Evolutionary conservation across 2,888 invertebrate genomes (phyloP), one percentile per base, ranked within the genome.

Genomic region (Glaucopsyche alexis): DNA sequence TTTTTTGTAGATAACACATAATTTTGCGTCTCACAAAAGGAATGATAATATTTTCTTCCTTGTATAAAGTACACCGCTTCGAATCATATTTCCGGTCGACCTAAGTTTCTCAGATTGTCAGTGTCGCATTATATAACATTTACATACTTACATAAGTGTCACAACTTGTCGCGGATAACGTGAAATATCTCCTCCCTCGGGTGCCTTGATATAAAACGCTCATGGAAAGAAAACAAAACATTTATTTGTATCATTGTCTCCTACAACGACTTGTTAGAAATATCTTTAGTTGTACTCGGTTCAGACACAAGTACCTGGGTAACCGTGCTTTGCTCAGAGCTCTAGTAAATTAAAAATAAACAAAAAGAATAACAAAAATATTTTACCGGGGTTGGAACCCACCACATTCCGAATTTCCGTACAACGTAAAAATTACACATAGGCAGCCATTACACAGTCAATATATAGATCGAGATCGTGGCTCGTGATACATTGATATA

Each of bases 121-220:
- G 52, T 52, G 4, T 4, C 55, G 55, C 55, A 55, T 55, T 55
- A 55, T 9, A 2, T 16, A 8, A 52, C n/a, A 29, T 55, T 55
- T 55, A 47, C 47, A 13, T 47, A 55, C 55, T 55, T 11, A 29
- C 19, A 19, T 55, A 55, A 55, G 55, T 55, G 55, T 55, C 55
- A 13, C 5, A 19, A 55, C 55, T 55, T 19, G 55, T 55, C 55
- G 55, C 11, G 55, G 19, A 55, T 6, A 19, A 11, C 55, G 9
- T 55, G 55, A 55, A 55, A 55, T 55, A 55, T 55, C 16, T 52
- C 55, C 19, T 55, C 55, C 55, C 55, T 8, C 19, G 55, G 19
- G 55, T 5, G 19, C 9, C 11, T 55, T 55, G 7, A 8, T 52
- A 55, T 11, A 55, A 55, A 55, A 55, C 55, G 11, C 55, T 55